Conservation (phyloP, 2,113 vertebrate species). For the Cricetomys ansorgei region DNA sequence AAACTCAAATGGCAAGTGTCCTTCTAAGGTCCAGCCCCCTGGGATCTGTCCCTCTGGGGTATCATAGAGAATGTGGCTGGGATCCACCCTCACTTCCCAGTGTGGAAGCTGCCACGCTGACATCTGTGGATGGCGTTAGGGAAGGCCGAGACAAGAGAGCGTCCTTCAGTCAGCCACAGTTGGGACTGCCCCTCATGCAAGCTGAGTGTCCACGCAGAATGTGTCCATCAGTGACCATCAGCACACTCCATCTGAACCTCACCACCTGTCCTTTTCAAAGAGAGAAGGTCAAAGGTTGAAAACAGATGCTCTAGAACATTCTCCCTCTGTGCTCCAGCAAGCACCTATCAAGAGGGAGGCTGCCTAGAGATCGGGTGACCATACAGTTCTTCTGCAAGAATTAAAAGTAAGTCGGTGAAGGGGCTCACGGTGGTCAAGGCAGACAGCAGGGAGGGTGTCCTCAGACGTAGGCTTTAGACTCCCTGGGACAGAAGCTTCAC, state of each 20-base stretch:
- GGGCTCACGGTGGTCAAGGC: too few species aligned
- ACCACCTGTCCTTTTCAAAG: background rate
- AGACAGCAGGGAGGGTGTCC: background rate
- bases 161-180: background rate
- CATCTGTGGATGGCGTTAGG: rapidly evolving
- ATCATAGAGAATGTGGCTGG: rapidly evolving
- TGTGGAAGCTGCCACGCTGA: rapidly evolving
- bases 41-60: rapidly evolving
- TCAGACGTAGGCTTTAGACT: background rate
- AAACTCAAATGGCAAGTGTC: background rate
- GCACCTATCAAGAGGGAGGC: background rate
- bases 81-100: rapidly evolving
- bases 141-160: background rate
- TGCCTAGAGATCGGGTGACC: too few species aligned
- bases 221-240: rapidly evolving
- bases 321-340: rapidly evolving
- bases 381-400: background rate
- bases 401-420: background rate
- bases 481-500: background rate
- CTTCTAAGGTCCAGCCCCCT: rapidly evolving
- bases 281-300: rapidly evolving
- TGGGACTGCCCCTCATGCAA: rapidly evolving
- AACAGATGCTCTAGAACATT: rapidly evolving
- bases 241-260: rapidly evolving
- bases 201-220: rapidly evolving